These are phyloP conservation scores for Nomada lathburiana DNA, from an alignment of 2,888 invertebrate genomes.

Conservation along the genomic window DNA sequence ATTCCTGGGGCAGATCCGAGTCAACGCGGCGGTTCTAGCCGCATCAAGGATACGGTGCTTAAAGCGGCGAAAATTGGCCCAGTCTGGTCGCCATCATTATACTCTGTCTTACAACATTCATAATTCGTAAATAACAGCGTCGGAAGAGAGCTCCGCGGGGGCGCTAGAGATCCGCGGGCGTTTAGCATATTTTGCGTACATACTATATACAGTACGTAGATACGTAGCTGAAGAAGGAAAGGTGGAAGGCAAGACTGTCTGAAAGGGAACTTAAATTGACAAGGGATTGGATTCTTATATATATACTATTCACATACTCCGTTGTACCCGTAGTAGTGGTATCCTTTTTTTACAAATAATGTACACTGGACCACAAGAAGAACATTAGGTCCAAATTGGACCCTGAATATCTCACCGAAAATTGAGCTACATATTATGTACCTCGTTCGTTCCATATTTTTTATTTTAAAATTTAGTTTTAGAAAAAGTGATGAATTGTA, in stretches of 20 bases:
- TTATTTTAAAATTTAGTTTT: too few species aligned
- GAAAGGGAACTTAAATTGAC: slow-evolving; percentile 29
- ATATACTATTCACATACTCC: too few species aligned
- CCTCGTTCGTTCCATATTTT: too few species aligned
- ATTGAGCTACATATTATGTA: too few species aligned
- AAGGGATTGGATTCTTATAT: not conserved
- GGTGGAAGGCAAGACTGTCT: not conserved
- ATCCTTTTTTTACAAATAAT: too few species aligned
- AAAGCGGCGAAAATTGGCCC: slow-evolving; percentile 68
- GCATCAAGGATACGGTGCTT: slow-evolving; percentile 53
- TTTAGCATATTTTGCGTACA: slow-evolving; percentile 82
- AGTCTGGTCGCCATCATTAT: slow-evolving; percentile 75
- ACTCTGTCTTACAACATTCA: slow-evolving; percentile 81
- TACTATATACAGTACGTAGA: not conserved
- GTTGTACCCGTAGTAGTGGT: too few species aligned
- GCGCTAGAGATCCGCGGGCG: slow-evolving; percentile 67
- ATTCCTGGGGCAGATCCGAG: too few species aligned
- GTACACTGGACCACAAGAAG: too few species aligned
- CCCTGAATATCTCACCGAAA: too few species aligned
- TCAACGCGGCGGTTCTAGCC: slow-evolving; percentile 17
- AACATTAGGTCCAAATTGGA: too few species aligned
- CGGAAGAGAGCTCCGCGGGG: slow-evolving; percentile 60
- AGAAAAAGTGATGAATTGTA: not conserved
- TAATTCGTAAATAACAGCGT: slow-evolving; percentile 84
- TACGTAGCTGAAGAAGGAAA: slow-evolving; percentile 59